Percentiles rank a stretch among this genome's conserved stretches.
Conservation (phyloP, 2,113 vertebrate genomes). For the Microcebus jonahi region DNA sequence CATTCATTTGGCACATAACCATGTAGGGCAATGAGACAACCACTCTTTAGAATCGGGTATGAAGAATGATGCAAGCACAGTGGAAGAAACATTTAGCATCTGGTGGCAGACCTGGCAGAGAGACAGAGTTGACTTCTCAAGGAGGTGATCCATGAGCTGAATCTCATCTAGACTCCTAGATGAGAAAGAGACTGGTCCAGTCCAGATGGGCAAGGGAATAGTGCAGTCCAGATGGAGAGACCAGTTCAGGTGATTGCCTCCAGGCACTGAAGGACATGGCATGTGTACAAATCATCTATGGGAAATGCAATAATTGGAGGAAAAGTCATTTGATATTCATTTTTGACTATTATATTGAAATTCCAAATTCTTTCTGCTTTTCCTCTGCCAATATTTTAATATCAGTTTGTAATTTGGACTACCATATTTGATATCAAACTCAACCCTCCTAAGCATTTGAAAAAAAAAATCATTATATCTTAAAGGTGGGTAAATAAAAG, state of each 20-base stretch:
- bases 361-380: background rate
- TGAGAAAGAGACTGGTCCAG: background rate
- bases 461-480: background rate
- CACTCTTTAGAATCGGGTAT: background rate
- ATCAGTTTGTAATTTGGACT: background rate
- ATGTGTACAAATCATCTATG: background rate
- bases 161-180: background rate
- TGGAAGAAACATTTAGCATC: background rate
- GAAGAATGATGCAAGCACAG: background rate
- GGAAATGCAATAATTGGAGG: background rate
- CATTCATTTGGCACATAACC: background rate
- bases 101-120: background rate
- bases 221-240: background rate
- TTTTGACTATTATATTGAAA: background rate
- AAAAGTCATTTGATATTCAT: background rate
- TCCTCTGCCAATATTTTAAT: background rate
- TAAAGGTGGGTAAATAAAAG: background rate
- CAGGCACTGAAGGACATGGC: background rate
- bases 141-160: background rate
- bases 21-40: background rate
- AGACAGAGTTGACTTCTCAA: background rate
- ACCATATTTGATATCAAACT: background rate
- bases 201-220: background rate
- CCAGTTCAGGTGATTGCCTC: background rate
- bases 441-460: background rate